Evolutionary conservation across 2,113 vertebrate genomes (phyloP), one percentile per base, ranked within the genome.

Genomic region (Cariama cristata): DNA sequence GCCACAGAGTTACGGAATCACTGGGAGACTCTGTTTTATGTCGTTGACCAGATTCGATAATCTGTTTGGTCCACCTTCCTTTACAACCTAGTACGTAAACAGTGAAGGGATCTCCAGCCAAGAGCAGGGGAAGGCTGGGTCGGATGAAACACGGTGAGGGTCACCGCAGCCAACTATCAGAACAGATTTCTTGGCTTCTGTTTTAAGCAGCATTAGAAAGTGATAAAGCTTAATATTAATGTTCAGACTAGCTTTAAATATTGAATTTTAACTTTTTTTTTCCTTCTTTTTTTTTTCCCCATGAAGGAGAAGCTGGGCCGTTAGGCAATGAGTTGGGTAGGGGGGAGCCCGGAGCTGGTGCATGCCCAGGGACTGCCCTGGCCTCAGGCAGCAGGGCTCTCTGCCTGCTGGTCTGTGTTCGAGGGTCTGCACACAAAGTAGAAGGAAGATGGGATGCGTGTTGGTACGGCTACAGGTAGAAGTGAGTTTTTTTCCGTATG

Each of bases 131-230:
- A 38, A 12, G 71, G 58, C 56, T 14, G 44, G 45, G 17, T 12
- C 4, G 4, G 9, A 1, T 6, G 40, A 19, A 19, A 40, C 8
- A 3, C 1, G 0, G 9, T 1, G 7, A 4, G 32, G 42, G 10
- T 15, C 35, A 6, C 44, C 3, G 0, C 75, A 27, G 44, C 33
- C 79, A 22, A 23, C 13, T 4, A 18, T 16, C 35, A n/a, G 13
- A 50, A 14, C 3, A 52, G 11, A 8, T 33, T 45, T 45, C 24
- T 28, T 55, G 20, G 35, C 8, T 30, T 49, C 76, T n/a, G 40
- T 22, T 87, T 10, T 30, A 55, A 49, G 38, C 9, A 9, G 10
- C 49, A 6, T 32, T 64, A 42, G 49, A 14, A 68, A 52, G 20
- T 14, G 42, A 56, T 27, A 58, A 68, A 24, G 23, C 24, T 66